Evolutionary conservation across 1,140 invertebrate species (phyloP).

Genomic region (Megalonaias nervosa): DNA sequence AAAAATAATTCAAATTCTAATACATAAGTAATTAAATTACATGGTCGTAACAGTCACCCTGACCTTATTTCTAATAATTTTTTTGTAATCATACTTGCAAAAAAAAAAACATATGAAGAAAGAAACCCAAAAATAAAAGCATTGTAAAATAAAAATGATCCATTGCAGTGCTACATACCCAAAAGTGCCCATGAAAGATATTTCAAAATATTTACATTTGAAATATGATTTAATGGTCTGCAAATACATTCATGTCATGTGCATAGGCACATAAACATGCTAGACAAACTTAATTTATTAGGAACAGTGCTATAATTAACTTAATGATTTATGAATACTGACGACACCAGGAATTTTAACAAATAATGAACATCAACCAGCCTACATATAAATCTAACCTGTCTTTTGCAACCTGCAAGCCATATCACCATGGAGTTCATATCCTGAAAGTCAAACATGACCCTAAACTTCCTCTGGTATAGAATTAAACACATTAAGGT

Average conservation of each 20-base stretch:
- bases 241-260: background rate
- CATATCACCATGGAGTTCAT: slow-evolving; percentile 19
- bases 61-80: too few species aligned
- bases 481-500: slow-evolving; percentile 5
- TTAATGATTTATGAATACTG: background rate
- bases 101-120: too few species aligned
- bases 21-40: too few species aligned
- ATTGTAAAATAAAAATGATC: too few species aligned
- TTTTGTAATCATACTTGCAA: too few species aligned
- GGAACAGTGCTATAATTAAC: too few species aligned
- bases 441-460: slow-evolving; percentile 15
- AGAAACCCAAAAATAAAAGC: too few species aligned
- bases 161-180: too few species aligned
- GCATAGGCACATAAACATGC: background rate
- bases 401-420: slow-evolving; percentile 23
- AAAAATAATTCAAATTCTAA: too few species aligned
- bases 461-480: background rate
- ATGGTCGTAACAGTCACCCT: too few species aligned
- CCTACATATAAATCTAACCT: background rate
- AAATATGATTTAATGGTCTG: background rate
- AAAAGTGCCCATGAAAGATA: background rate
- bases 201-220: background rate
- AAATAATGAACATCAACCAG: background rate
- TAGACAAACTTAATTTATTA: background rate
- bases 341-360: background rate